A percentile compares a stretch with the other conserved stretches of the same genome.
Conservation (phyloP, 2,888 invertebrate species). For the Tetranychus piercei region DNA sequence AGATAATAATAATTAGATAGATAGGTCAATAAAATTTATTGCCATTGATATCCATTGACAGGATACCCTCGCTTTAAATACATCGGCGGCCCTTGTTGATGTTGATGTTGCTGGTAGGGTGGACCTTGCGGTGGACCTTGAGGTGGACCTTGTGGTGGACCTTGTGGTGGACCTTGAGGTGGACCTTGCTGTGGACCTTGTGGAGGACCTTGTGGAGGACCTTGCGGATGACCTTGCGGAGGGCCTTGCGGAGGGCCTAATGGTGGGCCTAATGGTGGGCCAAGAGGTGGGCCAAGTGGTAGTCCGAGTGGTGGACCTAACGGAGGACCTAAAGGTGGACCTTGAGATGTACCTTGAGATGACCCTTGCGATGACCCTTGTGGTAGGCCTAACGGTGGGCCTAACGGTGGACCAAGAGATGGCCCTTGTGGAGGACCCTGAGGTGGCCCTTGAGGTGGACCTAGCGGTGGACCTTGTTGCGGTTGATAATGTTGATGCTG, state of each 20-base stretch:
- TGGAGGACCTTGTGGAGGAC: constrained; percentile 6
- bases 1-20: no score
- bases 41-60: no score
- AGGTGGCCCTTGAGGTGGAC: constrained; percentile 3
- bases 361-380: neutral
- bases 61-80: no score
- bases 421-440: constrained; percentile 1
- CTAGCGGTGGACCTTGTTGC: neutral
- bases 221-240: neutral
- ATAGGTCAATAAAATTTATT: no score
- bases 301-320: constrained; percentile 7
- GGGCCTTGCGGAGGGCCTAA: neutral
- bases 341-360: neutral
- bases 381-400: neutral
- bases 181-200: constrained; percentile 10
- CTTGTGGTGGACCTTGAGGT: constrained; percentile 6
- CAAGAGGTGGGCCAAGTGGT: neutral
- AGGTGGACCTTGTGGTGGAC: neutral
- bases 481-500: neutral
- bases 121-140: neutral
- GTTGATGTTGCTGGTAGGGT: no score
- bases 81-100: no score
- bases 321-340: constrained; percentile 5
- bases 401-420: neutral
- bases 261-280: neutral